phyloP scores from a whole-genome alignment of 1,140 invertebrate genomes.

The Drosophila takahashii region DNA sequence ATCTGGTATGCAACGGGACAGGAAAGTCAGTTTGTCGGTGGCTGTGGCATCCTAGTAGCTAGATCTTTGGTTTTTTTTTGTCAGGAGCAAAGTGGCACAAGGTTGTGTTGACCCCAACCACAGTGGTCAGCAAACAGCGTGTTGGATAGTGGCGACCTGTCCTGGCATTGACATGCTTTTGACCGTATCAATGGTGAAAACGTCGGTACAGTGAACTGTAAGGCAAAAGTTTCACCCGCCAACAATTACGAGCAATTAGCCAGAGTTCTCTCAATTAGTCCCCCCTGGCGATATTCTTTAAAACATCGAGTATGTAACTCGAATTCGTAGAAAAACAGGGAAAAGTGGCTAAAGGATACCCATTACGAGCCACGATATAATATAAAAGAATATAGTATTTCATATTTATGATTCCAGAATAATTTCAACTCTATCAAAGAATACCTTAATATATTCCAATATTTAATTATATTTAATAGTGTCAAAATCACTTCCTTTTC shows the following conservation, averaged over 20 bases:
- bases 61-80: not conserved
- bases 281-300: not conserved
- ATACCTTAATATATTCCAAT: no score
- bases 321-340: not conserved
- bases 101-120: slow-evolving; percentile 54
- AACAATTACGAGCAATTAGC: slow-evolving; percentile 31
- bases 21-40: slow-evolving; percentile 59
- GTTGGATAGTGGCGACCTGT: slow-evolving; percentile 15
- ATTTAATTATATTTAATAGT: not conserved
- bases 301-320: slow-evolving; percentile 11
- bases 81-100: slow-evolving; percentile 57
- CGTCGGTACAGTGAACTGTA: slow-evolving; percentile 13
- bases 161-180: slow-evolving; percentile 46
- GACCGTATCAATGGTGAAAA: slow-evolving; percentile 26
- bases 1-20: slow-evolving; percentile 45
- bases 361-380: not conserved
- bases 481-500: not conserved
- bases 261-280: not conserved
- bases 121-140: slow-evolving; percentile 38
- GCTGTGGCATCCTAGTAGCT: slow-evolving; percentile 27
- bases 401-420: not conserved
- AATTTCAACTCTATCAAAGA: no score
- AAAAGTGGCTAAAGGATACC: not conserved
- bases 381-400: no score
- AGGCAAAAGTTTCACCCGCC: not conserved